Percentiles rank a stretch among this genome's conserved stretches.
Conservation (phyloP, 2,888 invertebrate genomes). For the Atethmia centrago region DNA sequence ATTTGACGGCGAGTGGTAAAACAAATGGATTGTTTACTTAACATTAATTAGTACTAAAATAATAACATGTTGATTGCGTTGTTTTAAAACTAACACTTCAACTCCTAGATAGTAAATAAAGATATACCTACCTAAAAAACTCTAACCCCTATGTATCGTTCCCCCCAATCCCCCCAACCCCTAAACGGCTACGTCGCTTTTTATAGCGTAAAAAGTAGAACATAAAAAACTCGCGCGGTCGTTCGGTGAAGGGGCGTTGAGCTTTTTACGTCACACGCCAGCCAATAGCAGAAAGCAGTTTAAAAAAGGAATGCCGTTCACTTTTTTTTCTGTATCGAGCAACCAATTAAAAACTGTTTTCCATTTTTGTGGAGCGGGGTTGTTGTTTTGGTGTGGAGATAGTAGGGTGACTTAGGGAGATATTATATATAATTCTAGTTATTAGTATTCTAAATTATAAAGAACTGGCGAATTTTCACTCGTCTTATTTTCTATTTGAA, state of each 20-base stretch:
- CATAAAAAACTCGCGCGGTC: conserved; percentile 75
- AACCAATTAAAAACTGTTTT: conserved; percentile 73
- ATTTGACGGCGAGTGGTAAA: conserved; percentile 55
- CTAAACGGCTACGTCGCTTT: conserved; percentile 46
- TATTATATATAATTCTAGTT: neutral
- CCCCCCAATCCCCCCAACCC: conserved; percentile 44
- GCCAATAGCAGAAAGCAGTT: conserved; percentile 80
- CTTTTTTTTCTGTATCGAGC: conserved; percentile 71
- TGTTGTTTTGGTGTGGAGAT: neutral
- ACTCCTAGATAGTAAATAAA: neutral
- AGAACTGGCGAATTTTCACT: neutral
- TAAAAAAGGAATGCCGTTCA: conserved; percentile 81
- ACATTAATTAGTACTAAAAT: conserved; percentile 50
- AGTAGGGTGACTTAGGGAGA: conserved; percentile 5
- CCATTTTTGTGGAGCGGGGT: conserved; percentile 52
- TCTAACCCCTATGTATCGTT: conserved; percentile 36
- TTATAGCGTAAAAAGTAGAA: conserved; percentile 70
- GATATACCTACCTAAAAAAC: neutral
- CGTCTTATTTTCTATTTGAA: neutral
- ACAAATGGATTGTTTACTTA: conserved; percentile 60
- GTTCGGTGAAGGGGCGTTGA: conserved; percentile 80
- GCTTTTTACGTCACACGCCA: conserved; percentile 80
- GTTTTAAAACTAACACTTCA: conserved; percentile 1
- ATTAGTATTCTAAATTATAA: neutral
- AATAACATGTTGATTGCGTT: conserved; percentile 17